Base-by-base conservation (phyloP, 2,888 invertebrate species). In the Cordilura impudica region DNA sequence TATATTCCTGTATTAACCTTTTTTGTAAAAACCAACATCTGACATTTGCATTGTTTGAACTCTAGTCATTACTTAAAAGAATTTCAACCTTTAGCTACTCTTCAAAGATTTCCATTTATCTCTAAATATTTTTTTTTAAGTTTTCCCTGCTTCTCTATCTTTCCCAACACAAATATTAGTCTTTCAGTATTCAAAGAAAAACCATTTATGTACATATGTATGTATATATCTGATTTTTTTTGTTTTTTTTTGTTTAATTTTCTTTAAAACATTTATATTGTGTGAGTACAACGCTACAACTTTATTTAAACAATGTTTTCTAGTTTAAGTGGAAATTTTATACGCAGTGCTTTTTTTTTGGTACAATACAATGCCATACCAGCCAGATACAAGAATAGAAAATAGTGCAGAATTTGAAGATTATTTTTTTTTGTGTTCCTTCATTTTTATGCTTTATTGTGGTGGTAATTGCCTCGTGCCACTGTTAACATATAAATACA, bases 381-480 rank as follows among this genome's bases (percentile, higher is more conserved):
- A 4, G 26, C 26, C 3, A 26, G 3, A 26, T 4, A 26, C 26
- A 39, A 51, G 49, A 49, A 63, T 63, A 49, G 63, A 63, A 49
- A 60, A 49, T 49, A 21, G 51, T 35, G 49, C 49, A 51, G 45
- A 39, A 39, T 39, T 39, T 39, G 12, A 2, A n/a, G 35, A n/a
- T 39, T 39, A n/a, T 39, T 39, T n/a, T 39, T 39, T 39, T n/a
- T n/a, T 51, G 35, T 10, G 21, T 63, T 49, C 26, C 16, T 10
- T 16, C 49, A 47, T 49, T 49, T 49, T 63, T 49, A n/a, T 51
- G 49, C 49, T 51, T 63, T 63, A 63, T 63, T 49, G 60, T 73
- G 51, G 67, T 65, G 66, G 73, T 67, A 78, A 72, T 72, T 78
- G 77, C 72, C 77, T 63, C 67, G 45, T 58, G 63, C 78, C 54